Evolutionary conservation across 2,888 invertebrate genomes (phyloP).

Genomic region (Netelia inedita): DNA sequence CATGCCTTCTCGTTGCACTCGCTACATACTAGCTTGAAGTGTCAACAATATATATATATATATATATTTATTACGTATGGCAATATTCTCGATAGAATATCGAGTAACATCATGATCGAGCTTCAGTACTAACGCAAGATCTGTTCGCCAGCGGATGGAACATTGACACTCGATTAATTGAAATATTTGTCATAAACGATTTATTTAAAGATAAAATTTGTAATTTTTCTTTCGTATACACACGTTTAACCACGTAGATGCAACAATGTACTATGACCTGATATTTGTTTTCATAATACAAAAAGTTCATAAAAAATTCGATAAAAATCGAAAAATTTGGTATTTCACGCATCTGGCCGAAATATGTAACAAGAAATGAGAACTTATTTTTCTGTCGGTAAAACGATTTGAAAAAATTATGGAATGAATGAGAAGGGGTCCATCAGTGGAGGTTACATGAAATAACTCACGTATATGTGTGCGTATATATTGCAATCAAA

Average conservation of each 20-base stretch:
- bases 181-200: conserved; percentile 45
- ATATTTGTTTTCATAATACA: too few relatives aligned
- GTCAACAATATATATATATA: not conserved
- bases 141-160: conserved; percentile 2
- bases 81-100: conserved; percentile 33
- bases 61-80: not conserved
- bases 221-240: not conserved
- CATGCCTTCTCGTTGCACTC: conserved; percentile 47
- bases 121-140: not conserved
- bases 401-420: too few relatives aligned
- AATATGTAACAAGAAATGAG: too few relatives aligned
- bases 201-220: not conserved
- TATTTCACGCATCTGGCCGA: too few relatives aligned
- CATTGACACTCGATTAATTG: conserved; percentile 28
- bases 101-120: not conserved
- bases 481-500: conserved; percentile 22
- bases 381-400: not conserved
- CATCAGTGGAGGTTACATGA: too few relatives aligned
- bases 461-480: not conserved
- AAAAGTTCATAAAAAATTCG: too few relatives aligned
- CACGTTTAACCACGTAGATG: too few relatives aligned
- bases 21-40: not conserved
- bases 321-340: too few relatives aligned
- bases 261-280: too few relatives aligned
- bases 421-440: too few relatives aligned